These are phyloP conservation scores for Boloria euphrosyne DNA, from an alignment of 2,888 invertebrate genomes.

Conservation along the genomic window DNA sequence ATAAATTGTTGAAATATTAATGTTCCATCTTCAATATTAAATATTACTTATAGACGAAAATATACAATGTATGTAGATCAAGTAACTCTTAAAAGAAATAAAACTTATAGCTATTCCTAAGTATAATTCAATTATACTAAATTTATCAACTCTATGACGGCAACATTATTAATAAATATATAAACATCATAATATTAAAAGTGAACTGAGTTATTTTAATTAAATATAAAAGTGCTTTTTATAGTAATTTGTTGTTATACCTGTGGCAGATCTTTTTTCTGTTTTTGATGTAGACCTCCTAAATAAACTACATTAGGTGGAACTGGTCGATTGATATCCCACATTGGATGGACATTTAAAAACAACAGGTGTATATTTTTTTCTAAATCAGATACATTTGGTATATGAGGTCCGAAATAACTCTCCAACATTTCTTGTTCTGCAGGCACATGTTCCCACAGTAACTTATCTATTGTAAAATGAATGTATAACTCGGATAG, in stretches of 20 bases:
- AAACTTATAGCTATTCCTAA: too few species aligned
- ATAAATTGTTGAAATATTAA: too few species aligned
- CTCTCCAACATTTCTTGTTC: constrained; percentile 41
- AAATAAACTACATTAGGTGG: constrained; percentile 62
- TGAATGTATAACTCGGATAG: constrained; percentile 40
- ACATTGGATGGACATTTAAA: constrained; percentile 63
- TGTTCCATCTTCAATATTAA: too few species aligned
- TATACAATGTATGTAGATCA: too few species aligned
- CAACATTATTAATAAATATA: too few species aligned
- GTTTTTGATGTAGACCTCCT: constrained; percentile 63
- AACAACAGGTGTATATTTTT: constrained; percentile 61
- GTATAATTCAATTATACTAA: too few species aligned
- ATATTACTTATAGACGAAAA: too few species aligned
- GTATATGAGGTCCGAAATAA: constrained; percentile 48
- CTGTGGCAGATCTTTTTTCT: constrained; percentile 55
- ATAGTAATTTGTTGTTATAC: constrained; percentile 43
- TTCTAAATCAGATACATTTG: constrained; percentile 45
- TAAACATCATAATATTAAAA: too few species aligned
- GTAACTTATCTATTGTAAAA: background rate
- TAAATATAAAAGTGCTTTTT: too few species aligned
- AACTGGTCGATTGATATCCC: constrained; percentile 57
- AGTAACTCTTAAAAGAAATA: too few species aligned
- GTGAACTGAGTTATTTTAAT: too few species aligned
- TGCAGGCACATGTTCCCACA: background rate
- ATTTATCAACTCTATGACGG: too few species aligned